Base-by-base conservation (phyloP, 2,113 vertebrate species). In the Lepisosteus oculatus region DNA sequence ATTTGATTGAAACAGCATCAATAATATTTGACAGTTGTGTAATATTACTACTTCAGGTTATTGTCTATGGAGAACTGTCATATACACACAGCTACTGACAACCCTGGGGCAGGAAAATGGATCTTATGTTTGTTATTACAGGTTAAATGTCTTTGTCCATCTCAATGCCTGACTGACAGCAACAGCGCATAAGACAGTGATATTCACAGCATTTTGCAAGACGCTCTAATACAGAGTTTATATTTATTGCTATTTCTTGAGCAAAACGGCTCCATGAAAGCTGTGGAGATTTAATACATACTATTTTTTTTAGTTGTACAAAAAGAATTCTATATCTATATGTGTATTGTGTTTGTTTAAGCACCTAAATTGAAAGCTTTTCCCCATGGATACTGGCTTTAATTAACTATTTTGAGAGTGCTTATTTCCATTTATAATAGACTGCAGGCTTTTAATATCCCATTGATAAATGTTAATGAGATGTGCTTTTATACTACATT, bases 1-100 rank as follows among this genome's bases (percentile, higher is more conserved):
- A 81, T 92, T 90, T 92, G 89, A 93, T 89, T 92, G 93, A 94
- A 94, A 93, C 74, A 81, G 81, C 84, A 88, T 91, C 91, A 92
- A 90, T 90, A 94, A 91, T 90, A 92, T 83, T 86, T 89, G 90
- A 91, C 91, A 93, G 87, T 85, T 87, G 89, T 86, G 86, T 87
- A 88, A 90, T 85, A 91, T 83, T 89, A 83, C 73, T 79, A 84
- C 85, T 79, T 83, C 85, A 86, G 85, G 90, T 90, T 85, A 86
- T 84, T 77, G 77, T 80, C 81, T 85, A 80, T 77, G 85, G 81
- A 82, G 89, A 88, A 89, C 62, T 79, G 80, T 80, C 70, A 71
- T 77, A 75, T 84, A 83, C 84, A 78, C 83, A 79, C 1, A 74
- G 75, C 68, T 80, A 86, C 82, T 80, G 77, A 79, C 81, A 88